phyloP scores from a whole-genome alignment of 2,113 vertebrate species.

The Callaeas wilsoni region DNA sequence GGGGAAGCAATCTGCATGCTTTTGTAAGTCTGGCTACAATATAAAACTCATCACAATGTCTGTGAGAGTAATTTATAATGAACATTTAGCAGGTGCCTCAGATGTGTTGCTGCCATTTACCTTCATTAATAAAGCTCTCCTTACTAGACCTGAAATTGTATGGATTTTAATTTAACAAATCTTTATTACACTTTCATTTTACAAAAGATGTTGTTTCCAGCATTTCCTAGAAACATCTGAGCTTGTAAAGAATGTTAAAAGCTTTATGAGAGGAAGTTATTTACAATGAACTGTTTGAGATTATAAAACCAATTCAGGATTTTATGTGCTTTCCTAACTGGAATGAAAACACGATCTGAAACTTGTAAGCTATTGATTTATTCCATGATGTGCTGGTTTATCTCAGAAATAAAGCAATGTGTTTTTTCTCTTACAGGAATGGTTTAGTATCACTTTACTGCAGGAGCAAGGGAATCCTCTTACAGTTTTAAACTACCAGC shows the following conservation, averaged over 20 bases:
- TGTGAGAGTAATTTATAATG: slow-evolving; percentile 46
- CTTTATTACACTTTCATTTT: slow-evolving; percentile 17
- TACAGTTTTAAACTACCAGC: background rate
- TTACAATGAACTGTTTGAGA: background rate
- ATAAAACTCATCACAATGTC: slow-evolving; percentile 58
- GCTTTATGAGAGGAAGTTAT: background rate
- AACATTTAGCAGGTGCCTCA: slow-evolving; percentile 54
- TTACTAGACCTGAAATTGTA: slow-evolving; percentile 31
- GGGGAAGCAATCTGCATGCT: slow-evolving; percentile 43
- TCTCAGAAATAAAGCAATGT: background rate
- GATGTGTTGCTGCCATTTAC: slow-evolving; percentile 39
- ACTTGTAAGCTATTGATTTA: background rate
- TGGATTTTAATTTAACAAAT: slow-evolving; percentile 46
- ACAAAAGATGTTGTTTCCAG: background rate
- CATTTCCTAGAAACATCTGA: background rate
- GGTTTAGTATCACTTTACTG: background rate
- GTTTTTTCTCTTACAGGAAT: background rate
- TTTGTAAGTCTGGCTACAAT: slow-evolving; percentile 58
- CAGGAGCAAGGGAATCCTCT: background rate
- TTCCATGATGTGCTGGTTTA: background rate
- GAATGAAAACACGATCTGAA: background rate
- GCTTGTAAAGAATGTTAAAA: background rate
- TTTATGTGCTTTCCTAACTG: background rate
- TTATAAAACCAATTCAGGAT: background rate
- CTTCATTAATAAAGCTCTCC: slow-evolving; percentile 52